Percentiles rank a stretch among this genome's conserved stretches.
phyloP scores from a whole-genome alignment of 1,140 invertebrate genomes.

The Laupala kohalensis region DNA sequence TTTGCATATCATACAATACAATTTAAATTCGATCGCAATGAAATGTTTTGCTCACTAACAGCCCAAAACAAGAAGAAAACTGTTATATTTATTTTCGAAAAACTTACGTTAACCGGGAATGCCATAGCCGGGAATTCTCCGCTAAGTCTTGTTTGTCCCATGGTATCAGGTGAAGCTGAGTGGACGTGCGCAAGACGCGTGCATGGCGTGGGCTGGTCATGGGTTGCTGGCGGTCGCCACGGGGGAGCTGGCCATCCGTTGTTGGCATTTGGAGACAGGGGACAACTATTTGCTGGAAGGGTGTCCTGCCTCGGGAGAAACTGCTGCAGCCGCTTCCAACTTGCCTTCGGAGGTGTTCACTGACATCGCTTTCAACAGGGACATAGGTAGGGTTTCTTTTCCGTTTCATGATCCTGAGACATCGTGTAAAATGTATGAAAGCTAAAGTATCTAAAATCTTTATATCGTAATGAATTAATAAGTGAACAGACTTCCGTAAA shows the following conservation, averaged over 20 bases:
- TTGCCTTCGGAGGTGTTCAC: constrained; percentile 51
- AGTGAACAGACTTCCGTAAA: too few species aligned
- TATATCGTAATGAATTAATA: too few species aligned
- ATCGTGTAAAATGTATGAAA: too few species aligned
- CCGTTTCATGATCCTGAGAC: too few species aligned
- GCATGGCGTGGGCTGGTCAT: constrained; percentile 56
- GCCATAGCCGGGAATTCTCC: not conserved
- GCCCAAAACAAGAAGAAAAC: too few species aligned
- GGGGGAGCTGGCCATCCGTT: constrained; percentile 64
- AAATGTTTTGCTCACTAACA: too few species aligned
- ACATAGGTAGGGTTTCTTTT: too few species aligned
- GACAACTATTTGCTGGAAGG: constrained; percentile 72
- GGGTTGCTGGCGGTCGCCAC: constrained; percentile 61
- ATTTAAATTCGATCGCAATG: too few species aligned
- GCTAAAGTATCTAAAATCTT: too few species aligned
- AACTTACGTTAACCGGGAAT: not conserved
- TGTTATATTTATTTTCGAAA: not conserved
- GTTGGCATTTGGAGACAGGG: constrained; percentile 87
- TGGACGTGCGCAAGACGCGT: constrained; percentile 43
- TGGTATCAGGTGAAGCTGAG: constrained; percentile 58
- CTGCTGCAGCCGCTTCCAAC: constrained; percentile 15
- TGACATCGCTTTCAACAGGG: constrained; percentile 49
- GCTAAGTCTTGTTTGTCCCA: not conserved
- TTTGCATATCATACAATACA: too few species aligned
- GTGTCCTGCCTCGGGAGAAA: not conserved